Conservation (phyloP, 1,140 invertebrate species). For the Bombus soroeensis region DNA sequence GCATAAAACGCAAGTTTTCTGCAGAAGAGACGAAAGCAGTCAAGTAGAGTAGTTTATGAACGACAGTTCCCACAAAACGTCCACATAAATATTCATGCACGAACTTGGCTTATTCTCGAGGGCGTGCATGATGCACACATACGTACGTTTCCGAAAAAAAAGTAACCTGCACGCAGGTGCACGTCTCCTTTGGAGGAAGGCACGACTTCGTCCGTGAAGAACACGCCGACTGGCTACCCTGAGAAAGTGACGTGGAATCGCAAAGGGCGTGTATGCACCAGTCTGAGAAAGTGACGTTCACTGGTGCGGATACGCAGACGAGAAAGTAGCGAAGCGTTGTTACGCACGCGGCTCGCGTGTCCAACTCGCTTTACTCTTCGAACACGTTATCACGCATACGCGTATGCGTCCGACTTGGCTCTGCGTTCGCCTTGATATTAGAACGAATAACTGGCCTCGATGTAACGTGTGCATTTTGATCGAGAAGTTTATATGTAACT, state of each 20-base stretch:
- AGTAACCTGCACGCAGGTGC: conserved; percentile 3
- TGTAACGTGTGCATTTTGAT: not conserved
- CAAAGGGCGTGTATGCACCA: conserved; percentile 23
- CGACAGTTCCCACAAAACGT: not conserved
- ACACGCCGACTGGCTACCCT: not conserved
- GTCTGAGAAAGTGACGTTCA: conserved; percentile 32
- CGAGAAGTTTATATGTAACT: no score
- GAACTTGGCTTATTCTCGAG: not conserved
- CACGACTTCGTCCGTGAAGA: not conserved
- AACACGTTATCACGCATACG: not conserved
- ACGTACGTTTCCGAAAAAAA: not conserved
- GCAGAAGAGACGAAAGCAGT: not conserved
- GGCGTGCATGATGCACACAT: not conserved
- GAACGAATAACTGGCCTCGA: not conserved
- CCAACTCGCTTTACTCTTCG: not conserved
- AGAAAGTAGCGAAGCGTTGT: conserved; percentile 15
- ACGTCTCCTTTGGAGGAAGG: not conserved
- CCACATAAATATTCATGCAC: conserved; percentile 6
- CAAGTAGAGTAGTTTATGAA: not conserved
- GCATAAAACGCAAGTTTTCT: not conserved
- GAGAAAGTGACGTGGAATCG: conserved; percentile 15
- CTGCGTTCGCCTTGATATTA: not conserved
- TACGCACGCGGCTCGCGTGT: conserved; percentile 5
- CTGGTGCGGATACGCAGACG: not conserved
- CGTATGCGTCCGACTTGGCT: not conserved